Evolutionary conservation across 2,888 invertebrate species (phyloP).

Genomic region (Leptinotarsa peninsularis): DNA sequence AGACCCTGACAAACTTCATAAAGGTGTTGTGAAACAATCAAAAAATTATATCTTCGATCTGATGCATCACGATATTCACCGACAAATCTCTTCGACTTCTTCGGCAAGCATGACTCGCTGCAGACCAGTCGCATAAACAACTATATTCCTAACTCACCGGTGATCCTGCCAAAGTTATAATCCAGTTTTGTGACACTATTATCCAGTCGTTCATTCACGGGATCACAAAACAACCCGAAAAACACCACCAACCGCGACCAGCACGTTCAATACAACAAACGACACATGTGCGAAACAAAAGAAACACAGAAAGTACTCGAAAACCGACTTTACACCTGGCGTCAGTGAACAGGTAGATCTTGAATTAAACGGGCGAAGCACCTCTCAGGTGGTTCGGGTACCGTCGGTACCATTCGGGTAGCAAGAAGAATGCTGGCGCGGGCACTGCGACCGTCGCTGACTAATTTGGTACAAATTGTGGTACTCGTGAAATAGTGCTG

Average conservation of each 20-base stretch:
- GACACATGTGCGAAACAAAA: constrained; percentile 42
- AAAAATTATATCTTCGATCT: too few relatives aligned
- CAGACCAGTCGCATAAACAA: not conserved
- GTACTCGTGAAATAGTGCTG: constrained; percentile 10
- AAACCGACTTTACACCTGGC: constrained; percentile 53
- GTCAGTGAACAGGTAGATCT: constrained; percentile 50
- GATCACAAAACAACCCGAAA: constrained; percentile 33
- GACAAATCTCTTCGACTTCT: not conserved
- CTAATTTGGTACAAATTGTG: constrained; percentile 18
- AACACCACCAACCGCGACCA: constrained; percentile 2
- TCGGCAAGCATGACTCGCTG: too few relatives aligned
- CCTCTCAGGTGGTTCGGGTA: constrained; percentile 44
- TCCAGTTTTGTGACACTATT: constrained; percentile 44
- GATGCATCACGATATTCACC: not conserved
- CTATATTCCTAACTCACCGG: constrained; percentile 41
- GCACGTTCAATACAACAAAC: constrained; percentile 7
- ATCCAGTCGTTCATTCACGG: constrained; percentile 32
- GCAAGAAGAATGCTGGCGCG: constrained; percentile 19
- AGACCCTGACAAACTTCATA: too few relatives aligned
- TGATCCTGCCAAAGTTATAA: constrained; percentile 42
- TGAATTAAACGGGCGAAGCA: constrained; percentile 44
- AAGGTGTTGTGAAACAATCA: too few relatives aligned
- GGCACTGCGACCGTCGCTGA: not conserved
- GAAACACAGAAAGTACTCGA: constrained; percentile 38
- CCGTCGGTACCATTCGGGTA: constrained; percentile 45